Evolutionary conservation across 2,113 vertebrate species (phyloP).

Genomic region (Leucopsar rothschildi): DNA sequence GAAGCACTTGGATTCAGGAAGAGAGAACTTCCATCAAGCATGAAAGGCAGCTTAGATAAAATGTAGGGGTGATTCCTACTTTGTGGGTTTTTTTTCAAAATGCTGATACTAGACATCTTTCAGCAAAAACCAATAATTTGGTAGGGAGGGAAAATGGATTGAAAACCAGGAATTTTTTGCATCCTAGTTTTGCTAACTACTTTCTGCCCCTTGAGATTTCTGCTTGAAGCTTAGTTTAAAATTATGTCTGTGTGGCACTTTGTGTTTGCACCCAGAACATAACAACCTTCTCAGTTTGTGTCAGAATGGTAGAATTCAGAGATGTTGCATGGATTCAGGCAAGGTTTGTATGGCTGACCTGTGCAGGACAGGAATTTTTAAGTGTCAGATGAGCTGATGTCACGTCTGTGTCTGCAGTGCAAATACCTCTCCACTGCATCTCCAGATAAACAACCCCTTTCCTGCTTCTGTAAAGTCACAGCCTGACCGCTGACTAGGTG

Average conservation of each 20-base stretch:
- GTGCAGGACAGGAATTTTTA: fast-evolving
- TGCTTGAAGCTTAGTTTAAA: neutral
- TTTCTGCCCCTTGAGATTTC: neutral
- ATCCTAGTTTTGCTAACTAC: neutral
- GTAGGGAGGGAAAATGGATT: neutral
- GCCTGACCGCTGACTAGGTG: fast-evolving
- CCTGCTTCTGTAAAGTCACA: neutral
- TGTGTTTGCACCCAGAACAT: fast-evolving
- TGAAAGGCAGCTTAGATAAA: neutral
- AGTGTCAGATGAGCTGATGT: fast-evolving
- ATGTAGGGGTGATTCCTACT: neutral
- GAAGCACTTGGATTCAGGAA: neutral
- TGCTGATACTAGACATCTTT: neutral
- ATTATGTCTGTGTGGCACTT: neutral
- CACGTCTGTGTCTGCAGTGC: neutral
- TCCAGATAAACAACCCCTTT: fast-evolving
- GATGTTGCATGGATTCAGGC: neutral
- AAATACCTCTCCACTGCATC: fast-evolving
- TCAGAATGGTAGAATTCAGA: neutral
- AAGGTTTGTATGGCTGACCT: fast-evolving
- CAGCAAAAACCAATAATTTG: neutral
- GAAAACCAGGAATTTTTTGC: neutral
- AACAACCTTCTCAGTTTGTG: fast-evolving
- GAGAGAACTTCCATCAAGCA: neutral
- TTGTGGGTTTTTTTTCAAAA: neutral